These are phyloP conservation scores for Globodera ellingtonae DNA, from an alignment of 1,140 invertebrate species.

Conservation along the genomic window DNA sequence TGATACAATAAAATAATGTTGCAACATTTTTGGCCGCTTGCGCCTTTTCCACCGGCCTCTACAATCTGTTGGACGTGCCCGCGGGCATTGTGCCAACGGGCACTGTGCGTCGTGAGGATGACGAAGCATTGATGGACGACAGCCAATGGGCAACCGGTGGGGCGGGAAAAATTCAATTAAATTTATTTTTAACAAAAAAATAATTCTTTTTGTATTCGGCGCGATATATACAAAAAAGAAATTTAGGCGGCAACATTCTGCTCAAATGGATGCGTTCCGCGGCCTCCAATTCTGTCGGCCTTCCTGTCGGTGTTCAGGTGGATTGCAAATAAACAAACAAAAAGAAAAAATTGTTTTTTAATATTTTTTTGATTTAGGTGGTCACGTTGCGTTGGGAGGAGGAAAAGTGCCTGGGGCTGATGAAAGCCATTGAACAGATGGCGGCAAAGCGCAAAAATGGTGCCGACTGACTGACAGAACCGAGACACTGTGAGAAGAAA, in stretches of 20 bases:
- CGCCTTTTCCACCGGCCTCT: slow-evolving; percentile 55
- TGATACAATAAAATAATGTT: neutral
- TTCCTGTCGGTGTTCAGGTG: slow-evolving; percentile 50
- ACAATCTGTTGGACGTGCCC: slow-evolving; percentile 50
- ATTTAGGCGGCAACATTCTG: slow-evolving; percentile 51
- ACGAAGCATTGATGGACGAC: slow-evolving; percentile 46
- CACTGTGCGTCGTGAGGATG: slow-evolving; percentile 36
- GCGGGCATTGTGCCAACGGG: slow-evolving; percentile 49
- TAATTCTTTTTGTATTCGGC: no score
- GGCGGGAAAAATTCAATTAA: neutral
- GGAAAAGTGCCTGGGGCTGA: slow-evolving; percentile 56
- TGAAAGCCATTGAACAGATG: slow-evolving; percentile 52
- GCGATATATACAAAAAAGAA: slow-evolving; percentile 11
- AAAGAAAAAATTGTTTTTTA: neutral
- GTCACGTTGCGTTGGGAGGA: slow-evolving; percentile 58
- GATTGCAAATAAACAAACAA: slow-evolving; percentile 26
- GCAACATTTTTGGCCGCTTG: slow-evolving; percentile 19
- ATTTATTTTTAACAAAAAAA: no score
- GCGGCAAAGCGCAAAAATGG: neutral
- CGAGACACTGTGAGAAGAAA: no score
- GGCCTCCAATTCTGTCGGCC: slow-evolving; percentile 43
- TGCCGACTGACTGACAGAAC: no score
- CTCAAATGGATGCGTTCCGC: slow-evolving; percentile 55
- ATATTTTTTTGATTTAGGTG: slow-evolving; percentile 43
- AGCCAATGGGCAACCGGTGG: slow-evolving; percentile 43